Percentiles rank a stretch among this genome's conserved stretches.
Conservation (phyloP, 1,140 invertebrate species). For the Cyrtorhinus lividipennis region DNA sequence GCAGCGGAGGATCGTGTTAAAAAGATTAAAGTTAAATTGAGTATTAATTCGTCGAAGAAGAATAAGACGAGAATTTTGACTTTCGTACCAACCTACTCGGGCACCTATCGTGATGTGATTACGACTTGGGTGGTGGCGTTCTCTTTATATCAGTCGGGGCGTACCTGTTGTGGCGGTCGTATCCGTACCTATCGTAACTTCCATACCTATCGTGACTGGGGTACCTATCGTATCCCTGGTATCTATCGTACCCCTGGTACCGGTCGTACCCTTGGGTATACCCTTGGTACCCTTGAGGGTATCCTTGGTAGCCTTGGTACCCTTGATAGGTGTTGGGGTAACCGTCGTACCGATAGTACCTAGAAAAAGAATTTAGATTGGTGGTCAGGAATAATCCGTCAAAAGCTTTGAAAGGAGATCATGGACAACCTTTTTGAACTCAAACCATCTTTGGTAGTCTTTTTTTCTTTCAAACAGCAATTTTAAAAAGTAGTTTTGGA, state of each 20-base stretch:
- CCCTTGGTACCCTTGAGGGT: not conserved
- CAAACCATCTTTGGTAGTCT: no score
- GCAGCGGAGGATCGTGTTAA: no score
- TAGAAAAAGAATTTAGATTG: no score
- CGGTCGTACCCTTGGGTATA: not conserved
- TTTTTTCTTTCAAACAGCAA: no score
- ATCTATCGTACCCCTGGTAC: not conserved
- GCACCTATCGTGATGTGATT: not conserved
- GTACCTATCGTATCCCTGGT: not conserved
- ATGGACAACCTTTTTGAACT: no score
- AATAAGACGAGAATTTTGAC: no score
- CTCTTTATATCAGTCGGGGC: not conserved
- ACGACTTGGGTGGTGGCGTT: not conserved
- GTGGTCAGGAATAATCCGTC: no score
- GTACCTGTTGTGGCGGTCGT: slow-evolving; percentile 8
- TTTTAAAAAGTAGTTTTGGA: no score
- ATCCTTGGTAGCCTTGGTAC: not conserved
- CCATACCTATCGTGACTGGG: not conserved
- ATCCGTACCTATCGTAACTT: not conserved
- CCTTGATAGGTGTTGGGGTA: not conserved
- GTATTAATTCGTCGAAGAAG: no score
- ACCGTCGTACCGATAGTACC: not conserved
- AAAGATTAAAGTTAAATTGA: no score
- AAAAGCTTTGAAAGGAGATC: no score
- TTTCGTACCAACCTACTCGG: no score